phyloP scores from a whole-genome alignment of 2,888 invertebrate species.

The Aphidoletes aphidimyza region DNA sequence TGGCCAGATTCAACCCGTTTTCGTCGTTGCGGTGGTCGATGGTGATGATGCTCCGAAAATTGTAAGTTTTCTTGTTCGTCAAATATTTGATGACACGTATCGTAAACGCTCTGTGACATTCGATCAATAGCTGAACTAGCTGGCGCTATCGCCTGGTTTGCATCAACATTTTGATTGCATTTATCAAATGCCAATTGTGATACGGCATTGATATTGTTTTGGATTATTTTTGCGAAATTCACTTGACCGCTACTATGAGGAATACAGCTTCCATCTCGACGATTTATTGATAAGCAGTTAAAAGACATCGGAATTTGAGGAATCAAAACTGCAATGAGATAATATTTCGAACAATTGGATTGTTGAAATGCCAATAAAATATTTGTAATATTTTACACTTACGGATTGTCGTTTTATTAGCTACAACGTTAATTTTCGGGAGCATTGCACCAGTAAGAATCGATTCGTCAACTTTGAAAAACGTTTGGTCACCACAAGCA shows the following conservation, averaged over 20 bases:
- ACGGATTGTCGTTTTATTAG: conserved; percentile 87
- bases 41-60: conserved; percentile 57
- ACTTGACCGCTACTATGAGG: conserved; percentile 88
- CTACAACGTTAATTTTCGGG: conserved; percentile 87
- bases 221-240: conserved; percentile 79
- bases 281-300: conserved; percentile 89
- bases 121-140: conserved; percentile 60
- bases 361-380: not conserved
- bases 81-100: conserved; percentile 65
- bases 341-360: conserved; percentile 54
- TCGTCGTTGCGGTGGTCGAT: conserved; percentile 57
- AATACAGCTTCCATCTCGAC: conserved; percentile 86
- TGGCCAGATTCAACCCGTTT: conserved; percentile 58
- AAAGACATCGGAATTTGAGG: conserved; percentile 84
- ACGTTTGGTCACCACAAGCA: conserved; percentile 96
- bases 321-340: conserved; percentile 74
- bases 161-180: conserved; percentile 64
- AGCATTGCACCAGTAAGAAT: conserved; percentile 92
- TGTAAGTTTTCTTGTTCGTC: conserved; percentile 62
- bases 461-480: conserved; percentile 89
- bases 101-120: conserved; percentile 67
- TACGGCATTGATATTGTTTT: conserved; percentile 67
- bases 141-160: conserved; percentile 55
- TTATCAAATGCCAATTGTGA: conserved; percentile 58
- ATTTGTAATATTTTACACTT: conserved; percentile 61